phyloP scores from a whole-genome alignment of 1,140 invertebrate species.

The Condylostylus longicornis region DNA sequence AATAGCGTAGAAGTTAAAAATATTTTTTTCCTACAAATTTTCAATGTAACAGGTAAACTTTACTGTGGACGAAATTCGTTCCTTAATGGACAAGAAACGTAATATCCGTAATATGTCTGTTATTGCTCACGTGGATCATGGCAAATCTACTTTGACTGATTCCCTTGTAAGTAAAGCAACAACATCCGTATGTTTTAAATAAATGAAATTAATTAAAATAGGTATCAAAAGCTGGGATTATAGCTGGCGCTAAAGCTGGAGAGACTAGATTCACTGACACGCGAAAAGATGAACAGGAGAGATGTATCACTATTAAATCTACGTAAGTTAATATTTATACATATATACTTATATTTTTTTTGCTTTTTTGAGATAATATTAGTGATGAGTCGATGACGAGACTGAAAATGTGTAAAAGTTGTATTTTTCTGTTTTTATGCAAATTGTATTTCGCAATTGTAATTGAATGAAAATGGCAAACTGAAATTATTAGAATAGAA shows the following conservation, averaged over 20 bases:
- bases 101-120: slow-evolving; percentile 99
- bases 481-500: too few species aligned
- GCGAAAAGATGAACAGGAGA: slow-evolving; percentile 97
- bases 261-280: slow-evolving; percentile 99
- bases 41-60: slow-evolving; percentile 80
- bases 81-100: slow-evolving; percentile 98
- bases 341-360: too few species aligned
- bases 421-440: not conserved
- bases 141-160: slow-evolving; percentile 98
- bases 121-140: slow-evolving; percentile 99
- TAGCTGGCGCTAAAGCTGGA: slow-evolving; percentile 94
- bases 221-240: slow-evolving; percentile 95
- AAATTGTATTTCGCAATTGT: too few species aligned
- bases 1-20: slow-evolving; percentile 10
- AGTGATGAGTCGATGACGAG: slow-evolving; percentile 4
- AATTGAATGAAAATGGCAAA: too few species aligned
- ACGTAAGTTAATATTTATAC: slow-evolving; percentile 86
- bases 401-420: not conserved
- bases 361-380: not conserved
- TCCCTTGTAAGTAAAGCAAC: slow-evolving; percentile 57
- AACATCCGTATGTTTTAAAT: not conserved
- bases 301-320: slow-evolving; percentile 99
- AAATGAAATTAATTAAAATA: not conserved
- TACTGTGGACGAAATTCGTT: slow-evolving; percentile 98
- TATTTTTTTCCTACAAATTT: slow-evolving; percentile 16